Base-by-base conservation (phyloP, 2,113 vertebrate genomes). In the Myiopsitta monachus region DNA sequence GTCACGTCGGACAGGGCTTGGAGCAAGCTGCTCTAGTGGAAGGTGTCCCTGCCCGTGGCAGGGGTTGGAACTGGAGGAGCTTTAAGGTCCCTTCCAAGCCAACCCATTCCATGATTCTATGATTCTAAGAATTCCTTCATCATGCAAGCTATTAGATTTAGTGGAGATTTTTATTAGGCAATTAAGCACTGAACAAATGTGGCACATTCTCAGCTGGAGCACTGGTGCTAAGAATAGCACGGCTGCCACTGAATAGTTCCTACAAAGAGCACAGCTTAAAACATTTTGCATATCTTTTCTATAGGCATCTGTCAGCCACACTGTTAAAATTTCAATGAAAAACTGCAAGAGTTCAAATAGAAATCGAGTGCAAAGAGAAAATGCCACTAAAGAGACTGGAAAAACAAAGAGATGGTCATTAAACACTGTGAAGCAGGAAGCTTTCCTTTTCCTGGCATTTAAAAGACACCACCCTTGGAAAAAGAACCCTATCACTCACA, bases 401-500 rank as follows among this genome's bases (percentile, higher is more conserved):
- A 90, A 95, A 95, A 95, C 91, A 85, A 92, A 94, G 92, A 18
- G 3, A 33, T 18, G 59, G 92, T 69, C 77, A 87, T 93, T 88
- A 57, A 90, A 85, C 96, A 91, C 95, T 92, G 97, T n/a, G 83
- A 94, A 96, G 96, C 96, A 97, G 97, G 97, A 98, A 97, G 92
- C 95, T 96, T 90, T 96, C 96, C 96, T 97, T 96, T 97, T 98
- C 97, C 98, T 97, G 97, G 96, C 87, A 97, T 97, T 97, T 97
- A 96, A 85, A 97, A 94, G 94, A 88, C 96, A 94, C 83, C 94
- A 96, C 95, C 95, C 94, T 76, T 8, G 93, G 84, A 93, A 96
- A 96, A 95, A 97, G 63, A 63, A 68, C 27, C 9, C 43, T 44
- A n/a, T 59, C 11, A 8, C 72, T 68, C 44, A 30, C 72, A 54